Percentiles rank a stretch among this genome's conserved stretches.
phyloP scores from a whole-genome alignment of 2,888 invertebrate genomes.

The Dermolepida albohirtum region DNA sequence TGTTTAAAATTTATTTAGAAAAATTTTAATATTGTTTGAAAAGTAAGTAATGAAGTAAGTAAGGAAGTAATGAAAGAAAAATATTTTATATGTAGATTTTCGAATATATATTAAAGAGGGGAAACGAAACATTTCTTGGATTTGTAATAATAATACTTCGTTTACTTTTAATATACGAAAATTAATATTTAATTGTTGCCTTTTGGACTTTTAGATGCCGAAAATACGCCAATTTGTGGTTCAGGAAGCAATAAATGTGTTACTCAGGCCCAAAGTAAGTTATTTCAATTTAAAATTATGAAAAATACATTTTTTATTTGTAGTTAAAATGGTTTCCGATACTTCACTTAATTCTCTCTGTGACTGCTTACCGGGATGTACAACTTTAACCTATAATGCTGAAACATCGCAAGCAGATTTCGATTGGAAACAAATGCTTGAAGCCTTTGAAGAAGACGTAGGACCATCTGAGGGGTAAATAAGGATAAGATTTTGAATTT shows the following conservation, averaged over 20 bases:
- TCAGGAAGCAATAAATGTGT: conserved; percentile 70
- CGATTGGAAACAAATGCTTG: conserved; percentile 71
- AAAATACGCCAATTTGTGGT: conserved; percentile 70
- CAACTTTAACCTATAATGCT: conserved; percentile 77
- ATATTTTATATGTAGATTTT: too few species aligned
- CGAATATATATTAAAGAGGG: too few species aligned
- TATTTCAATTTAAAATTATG: neutral
- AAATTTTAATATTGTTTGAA: too few species aligned
- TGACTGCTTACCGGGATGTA: conserved; percentile 74
- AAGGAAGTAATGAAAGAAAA: too few species aligned
- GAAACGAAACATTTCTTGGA: too few species aligned
- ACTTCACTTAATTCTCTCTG: conserved; percentile 58
- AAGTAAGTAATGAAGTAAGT: too few species aligned
- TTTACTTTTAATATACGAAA: too few species aligned
- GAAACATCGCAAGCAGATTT: conserved; percentile 80
- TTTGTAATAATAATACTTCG: too few species aligned
- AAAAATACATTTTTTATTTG: conserved; percentile 14
- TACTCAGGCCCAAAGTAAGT: conserved; percentile 69
- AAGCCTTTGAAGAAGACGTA: conserved; percentile 66
- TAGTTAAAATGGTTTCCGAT: conserved; percentile 43
- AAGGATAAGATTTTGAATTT: too few species aligned
- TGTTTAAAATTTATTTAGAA: too few species aligned
- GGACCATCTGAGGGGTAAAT: conserved; percentile 63
- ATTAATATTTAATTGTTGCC: too few species aligned
- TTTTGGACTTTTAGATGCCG: conserved; percentile 66